These are phyloP conservation scores for Dasyornis broadbenti DNA, from an alignment of 2,113 vertebrate species.

Conservation along the genomic window DNA sequence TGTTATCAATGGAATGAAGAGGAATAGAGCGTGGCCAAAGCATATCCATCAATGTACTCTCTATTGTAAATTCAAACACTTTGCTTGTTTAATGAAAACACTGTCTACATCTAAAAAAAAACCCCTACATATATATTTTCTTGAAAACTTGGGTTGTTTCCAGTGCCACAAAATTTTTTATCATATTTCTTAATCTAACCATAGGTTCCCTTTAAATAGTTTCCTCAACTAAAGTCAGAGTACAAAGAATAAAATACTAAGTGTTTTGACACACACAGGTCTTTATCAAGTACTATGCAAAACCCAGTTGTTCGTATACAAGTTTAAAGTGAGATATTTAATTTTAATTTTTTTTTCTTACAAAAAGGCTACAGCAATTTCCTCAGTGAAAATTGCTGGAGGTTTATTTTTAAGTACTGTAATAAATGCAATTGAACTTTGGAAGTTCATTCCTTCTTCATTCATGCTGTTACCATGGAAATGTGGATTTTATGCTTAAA, in stretches of 20 bases:
- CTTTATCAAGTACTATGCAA: background rate
- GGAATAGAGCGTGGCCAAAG: background rate
- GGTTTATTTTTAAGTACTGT: slow-evolving; percentile 47
- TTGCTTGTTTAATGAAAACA: background rate
- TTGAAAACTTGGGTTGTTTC: background rate
- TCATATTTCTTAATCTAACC: background rate
- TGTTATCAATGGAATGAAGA: background rate
- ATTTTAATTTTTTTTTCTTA: background rate
- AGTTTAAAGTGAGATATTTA: background rate
- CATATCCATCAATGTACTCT: background rate
- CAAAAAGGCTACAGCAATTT: background rate
- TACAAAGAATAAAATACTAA: background rate
- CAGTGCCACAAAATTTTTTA: background rate
- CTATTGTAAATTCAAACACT: background rate
- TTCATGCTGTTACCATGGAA: slow-evolving; percentile 63
- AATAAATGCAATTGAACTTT: slow-evolving; percentile 44
- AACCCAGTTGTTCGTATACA: background rate
- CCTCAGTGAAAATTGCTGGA: background rate
- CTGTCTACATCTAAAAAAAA: background rate
- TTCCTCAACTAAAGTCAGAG: background rate
- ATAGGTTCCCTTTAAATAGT: background rate
- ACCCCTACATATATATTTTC: background rate
- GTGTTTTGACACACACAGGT: background rate
- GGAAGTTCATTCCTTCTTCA: slow-evolving; percentile 27
- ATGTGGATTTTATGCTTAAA: slow-evolving; percentile 54